phyloP scores from a whole-genome alignment of 2,113 vertebrate species.

The Axis porcinus region DNA sequence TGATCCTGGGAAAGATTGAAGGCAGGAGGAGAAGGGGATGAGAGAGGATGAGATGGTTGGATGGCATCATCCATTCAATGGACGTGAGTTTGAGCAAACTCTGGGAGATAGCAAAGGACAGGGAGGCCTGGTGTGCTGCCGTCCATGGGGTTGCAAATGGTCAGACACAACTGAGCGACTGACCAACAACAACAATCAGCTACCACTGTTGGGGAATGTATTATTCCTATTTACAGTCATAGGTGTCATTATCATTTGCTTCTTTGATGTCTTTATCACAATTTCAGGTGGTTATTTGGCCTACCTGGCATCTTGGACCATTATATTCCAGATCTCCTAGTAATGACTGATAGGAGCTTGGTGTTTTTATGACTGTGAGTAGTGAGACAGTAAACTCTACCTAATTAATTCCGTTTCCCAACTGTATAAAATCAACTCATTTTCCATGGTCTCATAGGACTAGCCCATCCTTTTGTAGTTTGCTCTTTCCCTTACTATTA shows the following conservation, averaged over 20 bases:
- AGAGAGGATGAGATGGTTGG: background rate
- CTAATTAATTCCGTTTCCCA: background rate
- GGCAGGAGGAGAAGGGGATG: background rate
- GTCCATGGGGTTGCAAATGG: background rate
- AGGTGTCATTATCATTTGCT: background rate
- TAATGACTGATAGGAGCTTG: background rate
- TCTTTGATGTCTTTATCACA: background rate
- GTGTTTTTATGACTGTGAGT: background rate
- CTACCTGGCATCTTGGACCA: background rate
- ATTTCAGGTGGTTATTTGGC: background rate
- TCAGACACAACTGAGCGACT: background rate
- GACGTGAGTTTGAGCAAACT: background rate
- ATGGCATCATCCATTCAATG: background rate
- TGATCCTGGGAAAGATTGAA: background rate
- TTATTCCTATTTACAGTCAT: background rate
- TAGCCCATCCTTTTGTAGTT: background rate
- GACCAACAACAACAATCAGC: background rate
- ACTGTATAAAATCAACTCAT: background rate
- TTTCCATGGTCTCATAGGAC: background rate
- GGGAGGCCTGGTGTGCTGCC: background rate
- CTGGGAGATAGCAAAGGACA: background rate
- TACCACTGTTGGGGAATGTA: background rate
- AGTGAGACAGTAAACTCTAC: background rate
- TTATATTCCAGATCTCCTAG: background rate
- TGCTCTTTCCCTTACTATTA: background rate